phyloP scores from a whole-genome alignment of 2,113 vertebrate genomes.

The Pleuronectes platessa region DNA sequence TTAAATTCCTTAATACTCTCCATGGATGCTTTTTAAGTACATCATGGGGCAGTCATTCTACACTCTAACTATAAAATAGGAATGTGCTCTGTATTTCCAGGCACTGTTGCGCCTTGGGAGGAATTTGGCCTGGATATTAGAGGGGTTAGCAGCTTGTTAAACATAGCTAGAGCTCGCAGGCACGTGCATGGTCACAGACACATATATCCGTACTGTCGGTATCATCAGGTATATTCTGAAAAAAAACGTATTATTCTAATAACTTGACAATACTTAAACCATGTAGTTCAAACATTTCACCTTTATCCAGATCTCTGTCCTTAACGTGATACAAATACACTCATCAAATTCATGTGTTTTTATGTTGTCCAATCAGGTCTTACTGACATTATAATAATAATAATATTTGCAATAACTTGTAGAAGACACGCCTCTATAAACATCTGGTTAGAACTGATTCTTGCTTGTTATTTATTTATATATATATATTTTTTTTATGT shows the following conservation, averaged over 20 bases:
- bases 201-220: slow-evolving; percentile 6
- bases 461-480: too few species aligned
- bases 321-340: too few species aligned
- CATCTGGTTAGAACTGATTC: neutral
- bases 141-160: slow-evolving; percentile 64
- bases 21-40: neutral
- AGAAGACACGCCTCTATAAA: neutral
- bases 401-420: neutral
- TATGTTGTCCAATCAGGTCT: neutral
- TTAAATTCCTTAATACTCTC: neutral
- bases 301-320: too few species aligned
- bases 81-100: slow-evolving; percentile 19
- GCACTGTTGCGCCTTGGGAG: slow-evolving; percentile 36
- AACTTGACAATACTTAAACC: neutral
- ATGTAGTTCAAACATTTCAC: too few species aligned
- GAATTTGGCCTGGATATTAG: slow-evolving; percentile 51
- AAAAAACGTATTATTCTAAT: neutral
- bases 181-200: slow-evolving; percentile 7
- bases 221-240: neutral
- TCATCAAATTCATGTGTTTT: neutral
- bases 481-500: too few species aligned
- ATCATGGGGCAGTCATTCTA: neutral
- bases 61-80: slow-evolving; percentile 1
- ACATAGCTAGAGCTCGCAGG: neutral
- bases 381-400: neutral